Evolutionary conservation across 2,797 vertebrate species (phyloP), one percentile per base, ranked within the genome.

Genomic region (Tinamus major): DNA sequence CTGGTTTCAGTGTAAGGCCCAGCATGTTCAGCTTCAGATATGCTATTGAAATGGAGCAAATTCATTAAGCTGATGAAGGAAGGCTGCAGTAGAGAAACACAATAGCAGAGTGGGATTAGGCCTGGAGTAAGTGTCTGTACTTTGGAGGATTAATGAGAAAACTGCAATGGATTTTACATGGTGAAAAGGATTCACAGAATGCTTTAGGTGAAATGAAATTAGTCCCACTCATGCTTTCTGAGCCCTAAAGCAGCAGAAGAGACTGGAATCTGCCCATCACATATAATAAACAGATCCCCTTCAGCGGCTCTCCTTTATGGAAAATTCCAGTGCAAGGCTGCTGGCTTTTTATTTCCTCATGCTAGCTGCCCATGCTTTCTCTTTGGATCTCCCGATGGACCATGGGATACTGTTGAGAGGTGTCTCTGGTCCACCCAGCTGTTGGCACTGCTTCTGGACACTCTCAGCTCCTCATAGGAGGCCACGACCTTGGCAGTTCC

Each of bases 91-190:
- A 78, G 79, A 85, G 92, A 95, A 95, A 94, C 91, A 96, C 96
- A 97, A 97, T 96, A 96, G 96, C 79, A 16, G 84, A 94, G 96
- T 71, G 81, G 95, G 96, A 97, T 97, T 97, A 97, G 94, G 93
- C 93, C 93, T 93, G 92, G 92, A 97, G 95, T 96, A 94, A 96
- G 95, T 95, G 93, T 93, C 95, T 96, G 95, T 91, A 93, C 92
- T 96, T 94, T 35, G 90, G 91, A 96, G 95, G 95, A 97, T 97
- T 97, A 97, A 97, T 96, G 87, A 97, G 95, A 93, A 96, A 95
- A 92, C 87, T 84, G 94, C 90, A 83, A 96, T 93, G 95, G 96
- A 95, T 97, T 97, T 97, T 96, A 92, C 94, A 96, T 92, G 93
- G 92, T 95, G 95, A 96, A 96, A 96, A 87, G 81, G 95, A 96